Evolutionary conservation across 2,888 invertebrate genomes (phyloP).

Genomic region (Gisinianus flammeolus): DNA sequence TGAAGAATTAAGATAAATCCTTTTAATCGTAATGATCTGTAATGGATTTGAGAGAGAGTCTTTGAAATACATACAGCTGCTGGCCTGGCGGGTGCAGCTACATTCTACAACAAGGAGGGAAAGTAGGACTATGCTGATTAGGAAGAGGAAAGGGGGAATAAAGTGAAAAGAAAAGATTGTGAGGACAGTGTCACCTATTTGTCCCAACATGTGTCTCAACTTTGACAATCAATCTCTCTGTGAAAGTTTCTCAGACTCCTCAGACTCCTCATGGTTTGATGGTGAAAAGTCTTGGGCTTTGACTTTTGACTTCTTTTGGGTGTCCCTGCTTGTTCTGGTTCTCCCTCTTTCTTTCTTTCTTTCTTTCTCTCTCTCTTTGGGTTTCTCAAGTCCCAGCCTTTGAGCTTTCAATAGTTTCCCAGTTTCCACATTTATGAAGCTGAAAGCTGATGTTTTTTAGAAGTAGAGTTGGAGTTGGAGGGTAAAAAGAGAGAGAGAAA

Average conservation of each 20-base stretch:
- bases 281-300: background rate
- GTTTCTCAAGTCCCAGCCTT: too few species aligned
- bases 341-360: background rate
- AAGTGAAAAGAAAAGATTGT: slow-evolving; percentile 1
- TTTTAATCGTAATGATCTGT: too few species aligned
- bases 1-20: too few species aligned
- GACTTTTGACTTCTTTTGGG: background rate
- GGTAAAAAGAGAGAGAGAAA: background rate
- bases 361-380: background rate
- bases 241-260: background rate
- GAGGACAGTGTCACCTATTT: slow-evolving; percentile 26
- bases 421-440: background rate
- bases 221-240: slow-evolving; percentile 37
- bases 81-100: too few species aligned
- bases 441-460: too few species aligned
- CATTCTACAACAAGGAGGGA: too few species aligned
- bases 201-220: slow-evolving; percentile 29
- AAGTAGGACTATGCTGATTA: too few species aligned
- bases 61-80: too few species aligned
- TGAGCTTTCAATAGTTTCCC: too few species aligned
- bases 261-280: too few species aligned
- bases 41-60: too few species aligned
- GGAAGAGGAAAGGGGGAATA: background rate
- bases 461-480: background rate
- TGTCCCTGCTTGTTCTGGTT: background rate